Conservation (phyloP, 1,140 invertebrate genomes). For the Drosophila tsacasi region DNA sequence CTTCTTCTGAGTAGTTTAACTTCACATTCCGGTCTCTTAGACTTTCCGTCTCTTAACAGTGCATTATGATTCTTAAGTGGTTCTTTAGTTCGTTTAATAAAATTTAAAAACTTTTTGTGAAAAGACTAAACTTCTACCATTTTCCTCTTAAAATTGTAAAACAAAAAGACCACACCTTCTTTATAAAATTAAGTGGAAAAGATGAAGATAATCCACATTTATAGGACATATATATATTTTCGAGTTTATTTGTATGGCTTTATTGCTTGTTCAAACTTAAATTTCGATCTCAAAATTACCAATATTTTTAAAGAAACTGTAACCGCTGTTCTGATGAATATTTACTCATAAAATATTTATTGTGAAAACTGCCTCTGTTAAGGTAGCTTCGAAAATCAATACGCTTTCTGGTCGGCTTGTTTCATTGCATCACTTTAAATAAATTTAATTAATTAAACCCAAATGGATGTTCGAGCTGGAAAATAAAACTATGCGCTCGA, state of each 20-base stretch:
- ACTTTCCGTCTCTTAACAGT: neutral
- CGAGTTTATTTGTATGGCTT: no score
- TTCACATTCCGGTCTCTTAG: neutral
- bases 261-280: neutral
- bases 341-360: conserved; percentile 10
- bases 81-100: neutral
- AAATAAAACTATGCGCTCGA: conserved; percentile 27
- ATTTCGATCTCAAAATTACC: neutral
- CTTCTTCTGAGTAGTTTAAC: neutral
- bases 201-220: neutral
- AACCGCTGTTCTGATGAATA: neutral
- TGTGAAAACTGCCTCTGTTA: neutral
- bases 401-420: conserved; percentile 20
- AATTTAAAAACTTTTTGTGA: neutral
- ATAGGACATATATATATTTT: neutral
- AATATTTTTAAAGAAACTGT: neutral
- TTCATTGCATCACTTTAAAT: conserved; percentile 57
- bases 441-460: conserved; percentile 57
- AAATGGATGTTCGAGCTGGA: conserved; percentile 13
- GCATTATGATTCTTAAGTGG: neutral
- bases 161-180: neutral
- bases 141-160: neutral
- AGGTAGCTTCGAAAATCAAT: conserved; percentile 16
- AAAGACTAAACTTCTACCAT: neutral
- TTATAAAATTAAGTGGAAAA: neutral